A percentile compares a stretch with the other conserved stretches of the same genome.
phyloP scores from a whole-genome alignment of 2,888 invertebrate species.

The Tholera decimalis region DNA sequence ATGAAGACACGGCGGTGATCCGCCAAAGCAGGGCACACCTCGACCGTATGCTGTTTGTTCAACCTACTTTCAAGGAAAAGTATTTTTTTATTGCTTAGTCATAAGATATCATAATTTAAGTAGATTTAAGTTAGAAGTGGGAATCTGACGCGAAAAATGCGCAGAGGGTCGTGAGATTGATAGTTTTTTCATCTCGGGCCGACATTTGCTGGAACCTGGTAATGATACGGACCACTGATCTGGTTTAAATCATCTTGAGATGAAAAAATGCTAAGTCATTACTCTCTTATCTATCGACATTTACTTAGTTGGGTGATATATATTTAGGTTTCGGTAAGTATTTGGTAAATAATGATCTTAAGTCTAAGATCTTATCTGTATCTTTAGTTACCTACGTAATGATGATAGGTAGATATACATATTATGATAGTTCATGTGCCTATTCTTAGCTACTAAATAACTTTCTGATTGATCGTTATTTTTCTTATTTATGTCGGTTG shows the following conservation, averaged over 20 bases:
- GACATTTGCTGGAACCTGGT: slow-evolving; percentile 73
- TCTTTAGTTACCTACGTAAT: no score
- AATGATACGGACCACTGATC: slow-evolving; percentile 81
- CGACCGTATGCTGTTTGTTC: no score
- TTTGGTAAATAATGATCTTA: background rate
- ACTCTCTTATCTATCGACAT: slow-evolving; percentile 49
- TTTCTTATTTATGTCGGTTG: no score
- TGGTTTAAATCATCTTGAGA: slow-evolving; percentile 72
- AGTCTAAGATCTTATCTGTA: no score
- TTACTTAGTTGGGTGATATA: no score
- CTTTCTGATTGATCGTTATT: no score
- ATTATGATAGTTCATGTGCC: no score
- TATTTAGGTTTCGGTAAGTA: background rate
- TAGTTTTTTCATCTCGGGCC: slow-evolving; percentile 72
- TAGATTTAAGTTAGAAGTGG: slow-evolving; percentile 63
- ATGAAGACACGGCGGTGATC: no score
- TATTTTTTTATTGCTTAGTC: slow-evolving; percentile 44
- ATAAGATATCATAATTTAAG: slow-evolving; percentile 54
- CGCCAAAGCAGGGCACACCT: no score
- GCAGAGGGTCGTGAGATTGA: slow-evolving; percentile 70
- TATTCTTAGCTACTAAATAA: no score
- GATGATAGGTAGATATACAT: no score
- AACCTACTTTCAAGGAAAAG: slow-evolving; percentile 12
- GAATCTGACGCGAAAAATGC: slow-evolving; percentile 62
- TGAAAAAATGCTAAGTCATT: slow-evolving; percentile 72